Conservation (phyloP, 2,797 vertebrate genomes). For the Ceryle rudis region DNA sequence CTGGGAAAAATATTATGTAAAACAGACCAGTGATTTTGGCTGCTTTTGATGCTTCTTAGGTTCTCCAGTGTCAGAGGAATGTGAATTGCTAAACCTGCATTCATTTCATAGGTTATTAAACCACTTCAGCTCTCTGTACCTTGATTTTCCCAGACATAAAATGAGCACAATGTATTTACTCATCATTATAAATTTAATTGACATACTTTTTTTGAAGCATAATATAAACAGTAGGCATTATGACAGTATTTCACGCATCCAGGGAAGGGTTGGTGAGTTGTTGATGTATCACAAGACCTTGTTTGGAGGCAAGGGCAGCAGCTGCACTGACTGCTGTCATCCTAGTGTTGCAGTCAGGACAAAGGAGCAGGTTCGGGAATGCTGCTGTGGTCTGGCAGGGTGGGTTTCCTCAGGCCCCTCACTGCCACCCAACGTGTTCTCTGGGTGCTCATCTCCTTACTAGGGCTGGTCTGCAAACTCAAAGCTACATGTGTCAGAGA, state of each 20-base stretch:
- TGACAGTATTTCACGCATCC: not conserved
- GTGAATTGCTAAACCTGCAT: not conserved
- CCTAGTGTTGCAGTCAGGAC: not conserved
- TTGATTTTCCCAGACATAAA: not conserved
- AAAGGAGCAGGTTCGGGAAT: not conserved
- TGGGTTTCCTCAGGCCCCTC: not conserved
- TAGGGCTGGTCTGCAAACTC: not conserved
- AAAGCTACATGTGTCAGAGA: no score
- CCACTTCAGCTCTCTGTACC: not conserved
- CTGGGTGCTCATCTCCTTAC: not conserved
- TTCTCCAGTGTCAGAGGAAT: not conserved
- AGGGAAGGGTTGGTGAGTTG: not conserved
- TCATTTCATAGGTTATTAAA: not conserved
- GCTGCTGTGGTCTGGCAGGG: not conserved
- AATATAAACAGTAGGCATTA: not conserved
- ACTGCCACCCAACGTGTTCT: not conserved
- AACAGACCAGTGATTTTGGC: not conserved
- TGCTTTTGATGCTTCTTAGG: not conserved
- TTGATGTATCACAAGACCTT: not conserved
- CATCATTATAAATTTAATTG: not conserved
- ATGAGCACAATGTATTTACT: not conserved
- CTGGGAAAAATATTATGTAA: not conserved
- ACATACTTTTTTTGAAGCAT: not conserved
- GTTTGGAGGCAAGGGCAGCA: not conserved
- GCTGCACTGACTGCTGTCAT: not conserved